These are phyloP conservation scores for Erethizon dorsatum DNA, from an alignment of 2,797 vertebrate species.

Conservation along the genomic window DNA sequence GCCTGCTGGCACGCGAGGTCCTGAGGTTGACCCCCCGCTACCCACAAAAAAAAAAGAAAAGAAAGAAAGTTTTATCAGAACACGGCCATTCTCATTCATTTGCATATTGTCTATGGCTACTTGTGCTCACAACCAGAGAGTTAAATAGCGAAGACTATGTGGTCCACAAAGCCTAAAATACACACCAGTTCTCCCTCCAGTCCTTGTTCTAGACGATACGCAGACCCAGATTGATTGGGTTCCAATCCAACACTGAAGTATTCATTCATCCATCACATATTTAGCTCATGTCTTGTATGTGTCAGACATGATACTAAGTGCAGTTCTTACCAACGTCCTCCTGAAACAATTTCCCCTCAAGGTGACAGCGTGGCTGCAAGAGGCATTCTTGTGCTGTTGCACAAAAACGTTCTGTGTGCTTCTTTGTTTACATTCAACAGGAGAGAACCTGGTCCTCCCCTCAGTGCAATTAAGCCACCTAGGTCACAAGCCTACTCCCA, in stretches of 20 bases:
- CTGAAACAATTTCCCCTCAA: not conserved
- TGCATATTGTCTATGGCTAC: not conserved
- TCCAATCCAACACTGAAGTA: not conserved
- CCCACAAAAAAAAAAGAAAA: no score
- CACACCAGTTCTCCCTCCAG: not conserved
- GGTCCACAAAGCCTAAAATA: slow-evolving; percentile 8
- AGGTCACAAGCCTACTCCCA: not conserved
- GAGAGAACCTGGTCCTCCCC: not conserved
- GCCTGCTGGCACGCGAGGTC: no score
- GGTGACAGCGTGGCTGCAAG: not conserved
- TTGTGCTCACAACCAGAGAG: slow-evolving; percentile 1
- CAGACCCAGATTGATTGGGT: not conserved
- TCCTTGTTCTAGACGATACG: not conserved
- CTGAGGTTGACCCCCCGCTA: no score
- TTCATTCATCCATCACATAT: not conserved
- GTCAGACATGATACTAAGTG: not conserved
- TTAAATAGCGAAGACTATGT: not conserved
- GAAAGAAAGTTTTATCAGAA: slow-evolving; percentile 63
- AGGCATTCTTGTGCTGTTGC: not conserved
- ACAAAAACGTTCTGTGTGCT: not conserved
- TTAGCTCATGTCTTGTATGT: not conserved
- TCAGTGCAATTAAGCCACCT: slow-evolving; percentile 5
- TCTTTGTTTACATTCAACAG: slow-evolving; percentile 1
- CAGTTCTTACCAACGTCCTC: not conserved
- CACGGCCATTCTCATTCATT: not conserved